These are phyloP conservation scores for Barbus barbus DNA, from an alignment of 2,113 vertebrate genomes.

Conservation along the genomic window DNA sequence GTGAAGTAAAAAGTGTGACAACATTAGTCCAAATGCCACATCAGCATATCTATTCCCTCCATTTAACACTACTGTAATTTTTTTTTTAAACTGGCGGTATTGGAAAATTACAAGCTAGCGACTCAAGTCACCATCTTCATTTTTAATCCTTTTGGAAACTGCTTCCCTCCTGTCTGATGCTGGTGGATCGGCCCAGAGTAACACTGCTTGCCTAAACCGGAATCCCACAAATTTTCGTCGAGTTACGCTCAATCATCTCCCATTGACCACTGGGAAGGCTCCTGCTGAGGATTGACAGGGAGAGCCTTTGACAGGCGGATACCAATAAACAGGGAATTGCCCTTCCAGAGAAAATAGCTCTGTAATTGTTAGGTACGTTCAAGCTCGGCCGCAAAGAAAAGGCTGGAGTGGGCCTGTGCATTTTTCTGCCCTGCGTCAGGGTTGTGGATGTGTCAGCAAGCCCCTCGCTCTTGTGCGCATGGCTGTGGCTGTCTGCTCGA, in stretches of 20 bases:
- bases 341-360: conserved; percentile 75
- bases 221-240: conserved; percentile 44
- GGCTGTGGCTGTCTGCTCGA: conserved; percentile 56
- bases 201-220: conserved; percentile 22
- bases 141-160: conserved; percentile 49
- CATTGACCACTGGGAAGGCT: conserved; percentile 39
- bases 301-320: conserved; percentile 64
- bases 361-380: conserved; percentile 76
- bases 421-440: conserved; percentile 74
- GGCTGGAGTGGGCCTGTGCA: conserved; percentile 67
- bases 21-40: conserved; percentile 6
- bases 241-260: conserved; percentile 32
- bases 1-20: background rate
- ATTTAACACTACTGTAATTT: background rate
- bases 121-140: conserved; percentile 45
- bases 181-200: background rate
- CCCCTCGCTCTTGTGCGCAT: conserved; percentile 61
- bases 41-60: conserved; percentile 1
- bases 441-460: conserved; percentile 69
- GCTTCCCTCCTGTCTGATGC: conserved; percentile 22
- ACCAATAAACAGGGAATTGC: conserved; percentile 77
- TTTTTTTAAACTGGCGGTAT: background rate
- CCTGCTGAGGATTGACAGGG: conserved; percentile 44
- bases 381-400: conserved; percentile 65
- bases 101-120: conserved; percentile 26